These are phyloP conservation scores for Cirrhinus molitorella DNA, from an alignment of 2,797 vertebrate species.

Conservation along the genomic window DNA sequence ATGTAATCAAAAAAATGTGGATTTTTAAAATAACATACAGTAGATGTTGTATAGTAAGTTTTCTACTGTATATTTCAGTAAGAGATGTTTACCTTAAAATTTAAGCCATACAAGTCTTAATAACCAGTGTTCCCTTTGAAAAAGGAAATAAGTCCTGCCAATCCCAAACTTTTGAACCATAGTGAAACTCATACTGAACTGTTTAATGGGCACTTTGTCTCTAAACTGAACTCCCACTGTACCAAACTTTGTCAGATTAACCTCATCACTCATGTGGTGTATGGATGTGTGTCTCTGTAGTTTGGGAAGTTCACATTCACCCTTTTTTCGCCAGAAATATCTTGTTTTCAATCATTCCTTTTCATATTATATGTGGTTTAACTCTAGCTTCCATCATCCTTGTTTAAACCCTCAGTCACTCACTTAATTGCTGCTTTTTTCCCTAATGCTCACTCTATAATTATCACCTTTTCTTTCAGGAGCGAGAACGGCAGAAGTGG, in stretches of 20 bases:
- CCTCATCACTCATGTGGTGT: not conserved
- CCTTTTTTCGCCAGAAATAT: too few species aligned
- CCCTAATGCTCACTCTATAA: not conserved
- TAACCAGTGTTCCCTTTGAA: too few species aligned
- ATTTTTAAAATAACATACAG: too few species aligned
- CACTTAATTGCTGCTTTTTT: not conserved
- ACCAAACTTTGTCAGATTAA: not conserved
- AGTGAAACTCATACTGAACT: not conserved
- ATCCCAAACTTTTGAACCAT: not conserved
- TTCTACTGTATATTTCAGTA: too few species aligned
- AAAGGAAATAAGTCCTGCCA: too few species aligned
- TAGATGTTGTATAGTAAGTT: too few species aligned
- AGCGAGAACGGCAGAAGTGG: slow-evolving; percentile 87
- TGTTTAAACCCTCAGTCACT: not conserved
- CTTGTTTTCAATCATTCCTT: not conserved
- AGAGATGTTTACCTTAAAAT: too few species aligned
- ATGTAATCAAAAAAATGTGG: too few species aligned
- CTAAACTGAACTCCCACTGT: not conserved
- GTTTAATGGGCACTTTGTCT: not conserved
- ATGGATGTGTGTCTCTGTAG: not conserved
- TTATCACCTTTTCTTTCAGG: slow-evolving; percentile 65
- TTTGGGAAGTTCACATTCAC: not conserved
- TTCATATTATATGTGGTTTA: not conserved
- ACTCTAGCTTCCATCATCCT: not conserved
- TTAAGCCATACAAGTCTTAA: not conserved